These are phyloP conservation scores for Pseudomyrmex flavicornis DNA, from an alignment of 1,140 invertebrate species.

Conservation along the genomic window DNA sequence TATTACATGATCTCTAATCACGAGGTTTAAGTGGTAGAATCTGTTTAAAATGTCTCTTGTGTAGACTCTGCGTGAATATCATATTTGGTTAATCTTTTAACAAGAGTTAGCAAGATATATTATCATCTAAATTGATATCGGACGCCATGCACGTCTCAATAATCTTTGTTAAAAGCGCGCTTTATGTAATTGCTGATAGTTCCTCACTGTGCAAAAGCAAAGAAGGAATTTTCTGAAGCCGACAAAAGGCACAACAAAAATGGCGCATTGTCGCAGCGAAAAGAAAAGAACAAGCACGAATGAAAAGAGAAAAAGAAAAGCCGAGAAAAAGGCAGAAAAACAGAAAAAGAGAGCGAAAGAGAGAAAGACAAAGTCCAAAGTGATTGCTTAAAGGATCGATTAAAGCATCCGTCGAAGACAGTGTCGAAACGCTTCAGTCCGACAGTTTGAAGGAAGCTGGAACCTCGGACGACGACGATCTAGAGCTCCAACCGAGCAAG, in stretches of 20 bases:
- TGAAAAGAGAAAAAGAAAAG: constrained; percentile 17
- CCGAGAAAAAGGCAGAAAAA: constrained; percentile 6
- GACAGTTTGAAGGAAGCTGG: constrained; percentile 56
- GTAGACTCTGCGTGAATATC: too few species aligned
- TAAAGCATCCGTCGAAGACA: constrained; percentile 59
- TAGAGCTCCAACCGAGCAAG: constrained; percentile 43
- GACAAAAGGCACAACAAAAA: constrained; percentile 43
- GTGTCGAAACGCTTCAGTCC: constrained; percentile 52
- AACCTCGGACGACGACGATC: constrained; percentile 46
- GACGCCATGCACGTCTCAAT: not conserved
- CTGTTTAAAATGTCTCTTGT: too few species aligned
- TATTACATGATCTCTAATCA: constrained; percentile 3
- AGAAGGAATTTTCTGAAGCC: constrained; percentile 23
- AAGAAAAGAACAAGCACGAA: constrained; percentile 39
- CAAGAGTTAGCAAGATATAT: not conserved
- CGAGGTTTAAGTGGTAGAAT: too few species aligned
- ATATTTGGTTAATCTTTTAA: too few species aligned
- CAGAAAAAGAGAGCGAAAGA: constrained; percentile 11
- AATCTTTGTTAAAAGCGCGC: constrained; percentile 20
- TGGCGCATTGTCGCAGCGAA: constrained; percentile 34
- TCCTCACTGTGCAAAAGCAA: not conserved
- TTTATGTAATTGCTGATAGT: constrained; percentile 13
- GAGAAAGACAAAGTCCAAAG: constrained; percentile 42
- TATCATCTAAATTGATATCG: not conserved
- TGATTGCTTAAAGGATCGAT: constrained; percentile 62